Evolutionary conservation across 1,140 invertebrate genomes (phyloP).

Genomic region (Cyphomyrmex costatus): DNA sequence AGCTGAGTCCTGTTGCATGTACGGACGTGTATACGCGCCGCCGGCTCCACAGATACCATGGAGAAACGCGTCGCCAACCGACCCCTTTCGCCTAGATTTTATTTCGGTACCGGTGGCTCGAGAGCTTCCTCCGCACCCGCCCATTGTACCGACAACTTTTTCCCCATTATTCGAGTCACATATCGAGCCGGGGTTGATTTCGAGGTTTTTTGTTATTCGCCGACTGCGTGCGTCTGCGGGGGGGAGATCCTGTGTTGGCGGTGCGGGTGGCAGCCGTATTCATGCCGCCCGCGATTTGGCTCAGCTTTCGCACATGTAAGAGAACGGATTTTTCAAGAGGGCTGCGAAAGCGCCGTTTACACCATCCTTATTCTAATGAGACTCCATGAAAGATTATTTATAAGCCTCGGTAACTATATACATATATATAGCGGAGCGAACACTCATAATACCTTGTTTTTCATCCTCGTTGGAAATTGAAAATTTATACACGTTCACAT

Average conservation of each 20-base stretch:
- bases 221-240: conserved; percentile 34
- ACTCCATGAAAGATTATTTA: background rate
- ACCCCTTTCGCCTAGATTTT: conserved; percentile 78
- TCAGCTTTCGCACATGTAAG: conserved; percentile 19
- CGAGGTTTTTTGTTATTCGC: conserved; percentile 53
- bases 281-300: conserved; percentile 21
- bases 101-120: conserved; percentile 71
- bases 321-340: conserved; percentile 23
- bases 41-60: conserved; percentile 44
- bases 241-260: conserved; percentile 14
- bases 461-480: background rate
- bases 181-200: conserved; percentile 73
- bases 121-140: conserved; percentile 69
- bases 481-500: background rate
- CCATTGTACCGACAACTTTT: conserved; percentile 71
- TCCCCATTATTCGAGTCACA: conserved; percentile 77
- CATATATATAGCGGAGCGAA: background rate
- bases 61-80: conserved; percentile 63
- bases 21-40: conserved; percentile 66
- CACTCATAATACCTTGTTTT: background rate
- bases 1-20: conserved; percentile 75
- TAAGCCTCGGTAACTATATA: background rate
- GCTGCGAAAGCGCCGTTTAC: background rate
- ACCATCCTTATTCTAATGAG: background rate
- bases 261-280: conserved; percentile 43